These are phyloP conservation scores for Parnassius apollo DNA, from an alignment of 2,888 invertebrate genomes.

Conservation along the genomic window DNA sequence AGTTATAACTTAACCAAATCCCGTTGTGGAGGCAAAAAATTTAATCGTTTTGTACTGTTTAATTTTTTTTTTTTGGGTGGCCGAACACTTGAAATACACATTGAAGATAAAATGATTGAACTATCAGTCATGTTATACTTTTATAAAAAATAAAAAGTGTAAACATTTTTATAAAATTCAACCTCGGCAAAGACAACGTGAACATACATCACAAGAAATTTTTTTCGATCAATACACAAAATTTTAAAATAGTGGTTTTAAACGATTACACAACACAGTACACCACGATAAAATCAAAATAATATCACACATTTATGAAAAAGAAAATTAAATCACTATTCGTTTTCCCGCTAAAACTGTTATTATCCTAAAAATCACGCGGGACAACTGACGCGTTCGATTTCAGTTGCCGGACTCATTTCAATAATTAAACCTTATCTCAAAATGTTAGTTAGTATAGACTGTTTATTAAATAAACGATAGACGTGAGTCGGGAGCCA, in stretches of 20 bases:
- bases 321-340: background rate
- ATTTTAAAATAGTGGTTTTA: too few species aligned
- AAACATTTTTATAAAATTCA: too few species aligned
- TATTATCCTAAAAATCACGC: background rate
- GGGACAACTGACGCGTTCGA: conserved; percentile 11
- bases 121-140: too few species aligned
- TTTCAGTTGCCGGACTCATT: conserved; percentile 9
- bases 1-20: conserved; percentile 17
- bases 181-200: too few species aligned
- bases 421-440: conserved; percentile 17
- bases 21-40: conserved; percentile 25
- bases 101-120: background rate
- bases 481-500: conserved; percentile 12
- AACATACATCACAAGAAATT: too few species aligned
- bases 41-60: background rate
- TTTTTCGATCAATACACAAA: too few species aligned
- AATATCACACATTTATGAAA: too few species aligned
- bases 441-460: conserved; percentile 1
- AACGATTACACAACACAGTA: background rate
- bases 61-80: conserved; percentile 12
- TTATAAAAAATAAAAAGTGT: too few species aligned
- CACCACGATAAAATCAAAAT: background rate
- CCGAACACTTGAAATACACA: background rate
- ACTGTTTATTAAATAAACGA: conserved; percentile 11
- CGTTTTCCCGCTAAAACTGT: conserved; percentile 15